A percentile compares a stretch with the other conserved stretches of the same genome.
Evolutionary conservation across 2,113 vertebrate species (phyloP).

Genomic region (Thunnus thynnus): DNA sequence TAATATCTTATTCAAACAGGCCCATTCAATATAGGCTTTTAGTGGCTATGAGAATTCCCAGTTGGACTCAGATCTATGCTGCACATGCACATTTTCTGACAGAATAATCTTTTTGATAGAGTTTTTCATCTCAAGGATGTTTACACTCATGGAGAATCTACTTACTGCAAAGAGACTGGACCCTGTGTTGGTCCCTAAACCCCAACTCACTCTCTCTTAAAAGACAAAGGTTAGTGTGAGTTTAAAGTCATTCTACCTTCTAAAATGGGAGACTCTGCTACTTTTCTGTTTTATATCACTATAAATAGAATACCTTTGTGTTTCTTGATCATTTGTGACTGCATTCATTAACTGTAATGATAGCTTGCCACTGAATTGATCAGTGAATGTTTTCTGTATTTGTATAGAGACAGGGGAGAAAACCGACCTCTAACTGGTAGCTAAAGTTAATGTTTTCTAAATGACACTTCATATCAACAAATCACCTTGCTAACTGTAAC

Average conservation of each 20-base stretch:
- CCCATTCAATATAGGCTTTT: background rate
- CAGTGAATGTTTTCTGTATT: too few relatives aligned
- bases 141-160: conserved; percentile 25
- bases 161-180: background rate
- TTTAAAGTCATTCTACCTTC: conserved; percentile 2
- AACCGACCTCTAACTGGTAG: too few relatives aligned
- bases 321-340: too few relatives aligned
- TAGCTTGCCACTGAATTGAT: too few relatives aligned
- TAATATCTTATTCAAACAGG: conserved; percentile 12
- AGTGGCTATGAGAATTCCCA: conserved; percentile 3
- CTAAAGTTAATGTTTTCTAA: too few relatives aligned
- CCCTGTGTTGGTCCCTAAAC: conserved; percentile 24
- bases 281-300: too few relatives aligned
- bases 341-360: too few relatives aligned
- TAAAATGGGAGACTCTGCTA: background rate
- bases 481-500: too few relatives aligned
- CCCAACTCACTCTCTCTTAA: conserved; percentile 4
- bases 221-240: background rate
- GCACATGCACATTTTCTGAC: conserved; percentile 26
- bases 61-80: background rate
- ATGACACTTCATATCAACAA: too few relatives aligned
- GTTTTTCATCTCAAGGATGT: conserved; percentile 34
- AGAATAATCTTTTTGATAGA: conserved; percentile 30
- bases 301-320: background rate
- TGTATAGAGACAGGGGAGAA: too few relatives aligned